Evolutionary conservation across 1,140 invertebrate species (phyloP).

Genomic region (Apocrypta bakeri): DNA sequence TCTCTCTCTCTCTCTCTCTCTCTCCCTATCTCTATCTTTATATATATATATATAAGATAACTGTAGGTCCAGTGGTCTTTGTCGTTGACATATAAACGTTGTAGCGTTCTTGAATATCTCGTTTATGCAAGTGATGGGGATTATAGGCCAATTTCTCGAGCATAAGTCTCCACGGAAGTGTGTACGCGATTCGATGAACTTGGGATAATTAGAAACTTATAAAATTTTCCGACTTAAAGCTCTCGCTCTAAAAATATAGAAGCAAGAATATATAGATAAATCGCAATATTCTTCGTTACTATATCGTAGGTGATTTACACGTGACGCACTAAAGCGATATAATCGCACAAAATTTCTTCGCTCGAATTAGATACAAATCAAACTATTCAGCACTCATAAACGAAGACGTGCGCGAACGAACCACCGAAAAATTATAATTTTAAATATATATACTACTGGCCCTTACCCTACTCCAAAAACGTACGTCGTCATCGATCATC

Average conservation of each 20-base stretch:
- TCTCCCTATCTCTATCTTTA: too few relatives aligned
- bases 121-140: constrained; percentile 16
- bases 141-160: neutral
- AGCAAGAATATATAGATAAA: too few relatives aligned
- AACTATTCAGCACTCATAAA: neutral
- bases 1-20: too few relatives aligned
- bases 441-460: neutral
- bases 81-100: constrained; percentile 24
- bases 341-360: neutral
- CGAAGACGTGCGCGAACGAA: neutral
- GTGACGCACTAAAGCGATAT: neutral
- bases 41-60: neutral
- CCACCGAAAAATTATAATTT: constrained; percentile 31
- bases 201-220: too few relatives aligned
- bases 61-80: constrained; percentile 1
- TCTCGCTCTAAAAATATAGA: too few relatives aligned
- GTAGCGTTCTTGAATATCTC: constrained; percentile 1
- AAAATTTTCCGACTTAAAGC: too few relatives aligned
- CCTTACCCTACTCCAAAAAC: neutral
- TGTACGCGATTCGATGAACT: too few relatives aligned
- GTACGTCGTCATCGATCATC: constrained; percentile 4
- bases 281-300: too few relatives aligned
- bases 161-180: too few relatives aligned
- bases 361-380: neutral
- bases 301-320: too few relatives aligned